Conservation (phyloP, 1,140 invertebrate species). For the Formica selysi region DNA sequence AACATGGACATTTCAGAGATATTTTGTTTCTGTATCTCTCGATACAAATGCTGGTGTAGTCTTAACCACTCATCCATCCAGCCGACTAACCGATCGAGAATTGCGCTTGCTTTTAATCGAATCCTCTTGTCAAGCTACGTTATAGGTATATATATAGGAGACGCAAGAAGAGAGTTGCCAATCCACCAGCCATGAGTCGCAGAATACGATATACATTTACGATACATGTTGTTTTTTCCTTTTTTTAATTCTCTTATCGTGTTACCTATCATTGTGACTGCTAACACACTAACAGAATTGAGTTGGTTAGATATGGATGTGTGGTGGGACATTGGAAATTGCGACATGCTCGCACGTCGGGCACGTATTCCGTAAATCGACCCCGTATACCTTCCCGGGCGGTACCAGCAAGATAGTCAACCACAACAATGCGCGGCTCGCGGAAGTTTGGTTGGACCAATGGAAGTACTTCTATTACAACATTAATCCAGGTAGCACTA, state of each 20-base stretch:
- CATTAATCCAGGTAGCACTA: slow-evolving; percentile 96
- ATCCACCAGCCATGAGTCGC: slow-evolving; percentile 44
- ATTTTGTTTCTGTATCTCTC: slow-evolving; percentile 60
- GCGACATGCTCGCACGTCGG: slow-evolving; percentile 97
- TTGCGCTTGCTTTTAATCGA: slow-evolving; percentile 70
- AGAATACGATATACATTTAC: slow-evolving; percentile 42
- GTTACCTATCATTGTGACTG: slow-evolving; percentile 64
- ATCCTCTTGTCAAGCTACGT: slow-evolving; percentile 72
- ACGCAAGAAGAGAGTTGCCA: slow-evolving; percentile 50
- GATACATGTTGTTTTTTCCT: slow-evolving; percentile 36
- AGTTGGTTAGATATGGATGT: slow-evolving; percentile 97
- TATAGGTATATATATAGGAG: slow-evolving; percentile 63
- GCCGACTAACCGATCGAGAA: slow-evolving; percentile 82
- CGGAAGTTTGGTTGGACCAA: slow-evolving; percentile 99
- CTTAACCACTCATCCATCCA: slow-evolving; percentile 87
- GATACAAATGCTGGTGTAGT: slow-evolving; percentile 73
- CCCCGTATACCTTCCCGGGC: slow-evolving; percentile 99
- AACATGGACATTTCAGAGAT: slow-evolving; percentile 54
- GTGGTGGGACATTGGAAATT: slow-evolving; percentile 96
- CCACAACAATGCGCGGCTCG: slow-evolving; percentile 98
- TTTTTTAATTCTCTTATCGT: slow-evolving; percentile 50
- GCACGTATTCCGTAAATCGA: slow-evolving; percentile 99
- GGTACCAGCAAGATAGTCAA: slow-evolving; percentile 99
- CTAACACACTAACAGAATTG: slow-evolving; percentile 85
- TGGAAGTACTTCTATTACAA: slow-evolving; percentile 99